Base-by-base conservation (phyloP, 1,140 invertebrate species). In the Ceratitis capitata region DNA sequence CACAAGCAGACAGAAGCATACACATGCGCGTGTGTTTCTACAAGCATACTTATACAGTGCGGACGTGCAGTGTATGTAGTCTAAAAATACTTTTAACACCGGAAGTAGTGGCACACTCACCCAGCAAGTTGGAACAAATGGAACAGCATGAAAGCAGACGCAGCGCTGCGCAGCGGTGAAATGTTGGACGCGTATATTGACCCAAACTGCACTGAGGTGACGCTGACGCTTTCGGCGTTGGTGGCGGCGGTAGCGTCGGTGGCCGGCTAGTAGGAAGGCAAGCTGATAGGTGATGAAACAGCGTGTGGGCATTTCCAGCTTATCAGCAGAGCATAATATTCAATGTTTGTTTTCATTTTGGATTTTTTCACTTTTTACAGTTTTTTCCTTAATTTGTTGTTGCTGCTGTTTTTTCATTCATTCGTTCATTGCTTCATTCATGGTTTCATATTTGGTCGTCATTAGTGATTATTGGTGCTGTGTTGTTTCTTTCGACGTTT, bases 41-140 rank as follows among this genome's bases (percentile, higher is more conserved):
- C 12, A 5, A 42, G 29, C 19, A 35, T 14, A 56, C 14, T 78
- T 2, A n/a, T n/a, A n/a, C n/a, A 42, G 16, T 78, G 19, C 42
- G 16, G 7, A 26, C 19, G 14, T 82, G 26, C 29, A 82, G 42
- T 49, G 78, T n/a, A 69, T 49, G 78, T n/a, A 69, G 39, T 39
- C 64, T 69, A 69, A 39, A 69, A 69, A 69, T 69, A 69, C 35
- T 12, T 69, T 56, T 69, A 69, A 69, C 58, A 69, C 64, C 64
- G 64, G 64, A 69, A 69, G 64, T 69, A 32, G 64, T 69, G 64
- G 64, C 64, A 69, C 35, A 69, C 64, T 69, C 64, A 69, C 64
- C 64, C 64, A 69, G 64, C 64, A 42, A 69, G 10, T 69, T 29
- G 12, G 23, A 12, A 69, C 29, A 39, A 69, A 32, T 39, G 39